Percentiles rank a stretch among this genome's conserved stretches.
Conservation (phyloP, 2,888 invertebrate species). For the Mactromeris polynyma region DNA sequence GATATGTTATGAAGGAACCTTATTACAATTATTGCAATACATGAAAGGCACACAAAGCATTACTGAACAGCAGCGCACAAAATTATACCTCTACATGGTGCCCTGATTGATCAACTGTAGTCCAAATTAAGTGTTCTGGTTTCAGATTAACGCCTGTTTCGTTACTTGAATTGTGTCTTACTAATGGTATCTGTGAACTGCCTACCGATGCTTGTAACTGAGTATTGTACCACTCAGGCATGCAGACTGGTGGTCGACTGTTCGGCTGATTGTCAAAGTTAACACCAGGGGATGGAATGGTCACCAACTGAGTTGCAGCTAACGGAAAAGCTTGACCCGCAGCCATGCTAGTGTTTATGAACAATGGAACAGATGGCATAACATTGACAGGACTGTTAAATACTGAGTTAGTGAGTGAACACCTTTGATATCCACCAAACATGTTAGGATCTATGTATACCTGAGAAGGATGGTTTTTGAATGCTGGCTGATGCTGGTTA, state of each 20-base stretch:
- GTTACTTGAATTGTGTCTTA: slow-evolving; percentile 20
- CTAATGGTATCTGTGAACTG: slow-evolving; percentile 7
- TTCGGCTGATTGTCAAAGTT: slow-evolving; percentile 10
- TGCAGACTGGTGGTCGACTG: slow-evolving; percentile 35
- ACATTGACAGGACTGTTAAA: slow-evolving; percentile 36
- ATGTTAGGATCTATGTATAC: slow-evolving; percentile 35
- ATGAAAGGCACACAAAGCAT: slow-evolving; percentile 36
- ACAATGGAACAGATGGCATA: slow-evolving; percentile 19
- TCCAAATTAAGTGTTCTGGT: background rate
- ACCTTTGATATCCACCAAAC: slow-evolving; percentile 23
- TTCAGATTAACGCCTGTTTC: slow-evolving; percentile 6
- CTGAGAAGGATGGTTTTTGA: slow-evolving; percentile 32
- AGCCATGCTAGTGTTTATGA: slow-evolving; percentile 31
- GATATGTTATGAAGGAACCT: background rate
- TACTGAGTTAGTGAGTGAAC: slow-evolving; percentile 23
- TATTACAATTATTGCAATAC: background rate
- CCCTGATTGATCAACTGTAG: background rate
- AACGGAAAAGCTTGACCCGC: slow-evolving; percentile 11
- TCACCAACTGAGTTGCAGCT: slow-evolving; percentile 13
- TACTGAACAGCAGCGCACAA: slow-evolving; percentile 29
- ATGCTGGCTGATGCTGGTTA: background rate
- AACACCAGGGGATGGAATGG: background rate
- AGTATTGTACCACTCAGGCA: slow-evolving; percentile 25
- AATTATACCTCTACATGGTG: slow-evolving; percentile 25
- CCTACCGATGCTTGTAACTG: background rate